Conservation (phyloP, 2,888 invertebrate species). For the Halictus quadricinctus region DNA sequence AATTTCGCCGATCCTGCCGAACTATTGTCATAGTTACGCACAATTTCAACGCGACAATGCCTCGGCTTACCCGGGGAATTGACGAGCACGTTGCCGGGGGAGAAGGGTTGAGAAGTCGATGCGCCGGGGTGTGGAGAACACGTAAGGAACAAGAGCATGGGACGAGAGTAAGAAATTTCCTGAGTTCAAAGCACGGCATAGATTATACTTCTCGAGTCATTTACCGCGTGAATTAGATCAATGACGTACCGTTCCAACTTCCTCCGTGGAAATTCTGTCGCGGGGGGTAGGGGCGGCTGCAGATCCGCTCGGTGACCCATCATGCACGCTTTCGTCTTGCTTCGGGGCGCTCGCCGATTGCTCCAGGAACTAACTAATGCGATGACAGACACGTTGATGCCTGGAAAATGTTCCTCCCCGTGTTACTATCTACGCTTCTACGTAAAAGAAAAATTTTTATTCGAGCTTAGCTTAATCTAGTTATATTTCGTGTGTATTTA, state of each 20-base stretch:
- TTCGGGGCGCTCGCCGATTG: neutral
- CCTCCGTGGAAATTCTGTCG: constrained; percentile 37
- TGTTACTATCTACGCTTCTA: neutral
- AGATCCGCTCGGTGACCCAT: neutral
- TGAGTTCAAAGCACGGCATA: constrained; percentile 64
- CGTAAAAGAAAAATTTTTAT: too few relatives aligned
- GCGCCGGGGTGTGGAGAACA: constrained; percentile 56
- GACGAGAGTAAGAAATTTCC: constrained; percentile 66
- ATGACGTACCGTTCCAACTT: constrained; percentile 57
- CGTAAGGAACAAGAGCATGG: constrained; percentile 67
- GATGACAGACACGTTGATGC: neutral
- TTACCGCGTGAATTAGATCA: constrained; percentile 72
- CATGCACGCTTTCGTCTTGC: constrained; percentile 3
- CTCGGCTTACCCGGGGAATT: constrained; percentile 48
- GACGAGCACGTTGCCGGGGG: neutral
- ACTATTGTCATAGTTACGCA: constrained; percentile 80
- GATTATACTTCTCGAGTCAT: constrained; percentile 78
- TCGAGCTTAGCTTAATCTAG: too few relatives aligned
- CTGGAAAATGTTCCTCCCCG: neutral
- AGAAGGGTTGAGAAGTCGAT: constrained; percentile 68
- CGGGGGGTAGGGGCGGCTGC: neutral
- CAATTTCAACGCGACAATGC: constrained; percentile 79
- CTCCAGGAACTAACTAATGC: neutral
- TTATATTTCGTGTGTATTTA: too few relatives aligned
- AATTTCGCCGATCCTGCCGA: constrained; percentile 78